A percentile compares a stretch with the other conserved stretches of the same genome.
Evolutionary conservation across 2,888 invertebrate genomes (phyloP).

Genomic region (Drosophila algonquin): DNA sequence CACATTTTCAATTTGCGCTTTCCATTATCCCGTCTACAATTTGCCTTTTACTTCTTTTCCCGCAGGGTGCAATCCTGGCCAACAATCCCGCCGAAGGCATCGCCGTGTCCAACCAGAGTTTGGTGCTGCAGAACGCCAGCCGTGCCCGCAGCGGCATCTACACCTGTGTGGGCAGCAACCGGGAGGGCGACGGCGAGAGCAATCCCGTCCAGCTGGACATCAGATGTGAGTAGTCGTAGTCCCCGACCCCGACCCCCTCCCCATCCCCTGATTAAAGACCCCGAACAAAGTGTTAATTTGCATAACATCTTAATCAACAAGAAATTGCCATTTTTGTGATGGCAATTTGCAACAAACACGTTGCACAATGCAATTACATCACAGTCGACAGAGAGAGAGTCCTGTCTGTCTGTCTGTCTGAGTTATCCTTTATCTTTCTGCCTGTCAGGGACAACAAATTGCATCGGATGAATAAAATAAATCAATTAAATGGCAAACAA

Average conservation of each 20-base stretch:
- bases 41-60: neutral
- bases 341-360: conserved; percentile 44
- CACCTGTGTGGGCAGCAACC: conserved; percentile 94
- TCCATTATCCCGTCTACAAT: conserved; percentile 20
- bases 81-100: conserved; percentile 92
- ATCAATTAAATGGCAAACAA: conserved; percentile 49
- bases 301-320: conserved; percentile 51
- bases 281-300: conserved; percentile 40
- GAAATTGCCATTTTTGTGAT: conserved; percentile 34
- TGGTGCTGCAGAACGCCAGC: conserved; percentile 94
- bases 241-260: no score
- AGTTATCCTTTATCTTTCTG: neutral
- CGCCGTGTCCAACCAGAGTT: conserved; percentile 94
- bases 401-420: no score
- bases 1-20: conserved; percentile 48
- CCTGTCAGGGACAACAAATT: neutral
- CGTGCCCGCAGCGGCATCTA: conserved; percentile 91
- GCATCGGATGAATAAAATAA: conserved; percentile 18
- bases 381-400: neutral
- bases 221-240: conserved; percentile 87
- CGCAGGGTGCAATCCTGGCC: conserved; percentile 90
- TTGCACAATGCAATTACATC: conserved; percentile 41
- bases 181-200: conserved; percentile 94
- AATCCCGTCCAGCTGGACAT: conserved; percentile 93
- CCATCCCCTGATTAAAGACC: neutral